A percentile compares a stretch with the other conserved stretches of the same genome.
These are phyloP conservation scores for Perca flavescens DNA, from an alignment of 2,113 vertebrate genomes.

Conservation along the genomic window DNA sequence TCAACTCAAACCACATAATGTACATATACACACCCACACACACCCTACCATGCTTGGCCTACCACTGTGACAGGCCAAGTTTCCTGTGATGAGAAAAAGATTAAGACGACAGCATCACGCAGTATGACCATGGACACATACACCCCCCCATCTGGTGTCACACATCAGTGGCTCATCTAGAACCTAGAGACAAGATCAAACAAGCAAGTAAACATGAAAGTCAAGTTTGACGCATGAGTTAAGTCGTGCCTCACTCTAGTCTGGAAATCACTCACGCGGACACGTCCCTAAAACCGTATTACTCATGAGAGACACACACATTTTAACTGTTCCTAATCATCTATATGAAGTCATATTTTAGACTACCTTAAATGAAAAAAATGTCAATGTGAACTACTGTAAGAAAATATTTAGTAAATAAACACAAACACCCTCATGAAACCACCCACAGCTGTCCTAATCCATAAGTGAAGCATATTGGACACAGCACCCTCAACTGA, in stretches of 20 bases:
- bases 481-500: constrained; percentile 8
- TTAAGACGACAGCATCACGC: constrained; percentile 13
- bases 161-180: neutral
- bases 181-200: constrained; percentile 10
- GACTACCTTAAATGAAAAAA: neutral
- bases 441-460: neutral
- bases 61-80: neutral
- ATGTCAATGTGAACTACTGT: no score
- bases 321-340: neutral
- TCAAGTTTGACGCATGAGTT: neutral
- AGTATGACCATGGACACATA: constrained; percentile 3
- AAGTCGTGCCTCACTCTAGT: neutral
- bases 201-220: constrained; percentile 23
- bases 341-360: neutral
- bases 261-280: neutral
- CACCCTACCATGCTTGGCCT: constrained; percentile 28
- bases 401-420: neutral
- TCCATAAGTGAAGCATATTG: neutral
- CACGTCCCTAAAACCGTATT: neutral
- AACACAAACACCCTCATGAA: neutral
- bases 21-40: constrained; percentile 16
- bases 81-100: constrained; percentile 55
- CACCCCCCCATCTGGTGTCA: constrained; percentile 1
- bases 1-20: constrained; percentile 17
- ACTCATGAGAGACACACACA: constrained; percentile 4